Conservation (phyloP, 1,140 invertebrate species). For the Leptopilina boulardi region DNA sequence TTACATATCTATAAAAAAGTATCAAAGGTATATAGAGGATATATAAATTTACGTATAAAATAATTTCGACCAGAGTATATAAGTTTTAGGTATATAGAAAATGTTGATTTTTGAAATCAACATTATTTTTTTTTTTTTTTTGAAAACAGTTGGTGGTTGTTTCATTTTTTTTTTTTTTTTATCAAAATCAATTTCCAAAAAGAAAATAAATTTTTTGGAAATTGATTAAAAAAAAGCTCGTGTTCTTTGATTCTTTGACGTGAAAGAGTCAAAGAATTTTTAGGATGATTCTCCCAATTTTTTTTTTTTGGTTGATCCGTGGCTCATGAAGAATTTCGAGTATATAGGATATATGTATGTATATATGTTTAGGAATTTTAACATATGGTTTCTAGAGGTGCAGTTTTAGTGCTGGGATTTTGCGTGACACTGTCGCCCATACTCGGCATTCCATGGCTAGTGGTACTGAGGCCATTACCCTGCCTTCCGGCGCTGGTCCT, state of each 20-base stretch:
- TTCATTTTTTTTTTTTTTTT: background rate
- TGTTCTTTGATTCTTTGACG: background rate
- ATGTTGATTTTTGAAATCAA: conserved; percentile 5
- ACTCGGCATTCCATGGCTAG: conserved; percentile 86
- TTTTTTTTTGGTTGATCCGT: conserved; percentile 21
- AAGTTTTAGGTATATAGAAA: too few species aligned
- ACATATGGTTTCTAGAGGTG: conserved; percentile 78
- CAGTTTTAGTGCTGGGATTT: conserved; percentile 82
- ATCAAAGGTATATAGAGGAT: background rate
- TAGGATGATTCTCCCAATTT: too few species aligned
- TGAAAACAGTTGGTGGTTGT: background rate
- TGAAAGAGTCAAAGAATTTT: background rate
- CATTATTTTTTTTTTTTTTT: too few species aligned
- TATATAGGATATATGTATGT: background rate
- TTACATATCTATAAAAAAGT: conserved; percentile 18
- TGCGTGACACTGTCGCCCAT: conserved; percentile 85
- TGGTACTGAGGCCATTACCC: conserved; percentile 78
- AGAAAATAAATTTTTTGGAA: too few species aligned
- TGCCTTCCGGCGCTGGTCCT: conserved; percentile 75
- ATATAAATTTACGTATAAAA: background rate
- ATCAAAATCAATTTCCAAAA: too few species aligned
- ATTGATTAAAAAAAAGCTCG: background rate
- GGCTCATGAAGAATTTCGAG: conserved; percentile 35
- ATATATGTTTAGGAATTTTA: conserved; percentile 60
- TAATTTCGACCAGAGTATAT: conserved; percentile 29